These are phyloP conservation scores for Leucophenga maculata DNA, from an alignment of 2,888 invertebrate genomes.

Conservation along the genomic window DNA sequence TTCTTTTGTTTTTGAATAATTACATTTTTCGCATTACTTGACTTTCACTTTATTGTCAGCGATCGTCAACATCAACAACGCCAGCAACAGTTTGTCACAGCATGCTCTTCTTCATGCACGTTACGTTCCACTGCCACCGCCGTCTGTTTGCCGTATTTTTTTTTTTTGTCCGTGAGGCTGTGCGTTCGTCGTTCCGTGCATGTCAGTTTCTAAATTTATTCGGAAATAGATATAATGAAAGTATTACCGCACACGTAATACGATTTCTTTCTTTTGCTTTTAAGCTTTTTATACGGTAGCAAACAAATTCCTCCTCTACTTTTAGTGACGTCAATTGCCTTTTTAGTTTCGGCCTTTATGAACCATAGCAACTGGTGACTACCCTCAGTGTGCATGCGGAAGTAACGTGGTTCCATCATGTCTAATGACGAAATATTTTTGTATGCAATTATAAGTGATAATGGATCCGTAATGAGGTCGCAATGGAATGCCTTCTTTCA, in stretches of 20 bases:
- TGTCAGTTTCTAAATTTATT: constrained; percentile 5
- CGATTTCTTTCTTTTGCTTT: constrained; percentile 16
- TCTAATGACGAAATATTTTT: too few species aligned
- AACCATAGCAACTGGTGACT: neutral
- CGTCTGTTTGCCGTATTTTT: too few species aligned
- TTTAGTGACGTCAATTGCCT: constrained; percentile 59
- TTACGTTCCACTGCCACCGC: too few species aligned
- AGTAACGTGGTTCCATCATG: too few species aligned
- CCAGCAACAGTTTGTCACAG: constrained; percentile 20
- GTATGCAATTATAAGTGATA: too few species aligned
- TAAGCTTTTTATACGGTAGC: neutral
- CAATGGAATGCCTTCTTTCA: too few species aligned
- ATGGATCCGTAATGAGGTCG: too few species aligned
- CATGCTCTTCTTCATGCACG: neutral
- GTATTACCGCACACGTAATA: constrained; percentile 56
- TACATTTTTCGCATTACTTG: constrained; percentile 61
- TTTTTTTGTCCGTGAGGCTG: too few species aligned
- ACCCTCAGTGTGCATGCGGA: neutral
- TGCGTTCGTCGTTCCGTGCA: constrained; percentile 6
- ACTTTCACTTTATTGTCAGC: constrained; percentile 61
- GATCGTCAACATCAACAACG: constrained; percentile 43
- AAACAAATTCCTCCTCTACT: neutral
- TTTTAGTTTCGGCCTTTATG: neutral
- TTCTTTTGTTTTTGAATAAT: constrained; percentile 48
- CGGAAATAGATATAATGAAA: constrained; percentile 39